Evolutionary conservation across 2,888 invertebrate species (phyloP), one percentile per base, ranked within the genome.

Genomic region (Drosophila kuntzei): DNA sequence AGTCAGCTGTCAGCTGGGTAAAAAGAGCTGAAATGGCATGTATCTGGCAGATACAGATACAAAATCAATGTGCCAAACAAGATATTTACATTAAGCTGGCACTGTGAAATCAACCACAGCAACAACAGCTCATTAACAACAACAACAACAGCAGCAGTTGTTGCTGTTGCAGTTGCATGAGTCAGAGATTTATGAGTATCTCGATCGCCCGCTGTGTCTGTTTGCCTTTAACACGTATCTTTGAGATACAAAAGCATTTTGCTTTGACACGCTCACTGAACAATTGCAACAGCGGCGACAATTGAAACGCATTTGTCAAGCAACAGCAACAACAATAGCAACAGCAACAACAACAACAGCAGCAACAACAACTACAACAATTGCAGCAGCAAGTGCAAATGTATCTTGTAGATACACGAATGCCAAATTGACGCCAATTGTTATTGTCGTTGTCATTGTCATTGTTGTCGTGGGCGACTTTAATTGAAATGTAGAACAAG

Each of bases 221-320:
- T 49, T 9, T n/a, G 12, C 3, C 18, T 47, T 47, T 29, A 1
- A 1, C 36, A 16, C 44, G 47, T 60, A 64, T 60, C 62, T 62
- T 18, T n/a, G 29, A 54, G 51, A 58, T 55, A 62, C 76, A 66
- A 68, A 71, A 68, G 66, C 61, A 41, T 53, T 47, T 65, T 67
- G 59, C 70, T 74, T 66, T 79, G 79, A 79, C 76, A 71, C 79
- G 65, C 58, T 76, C 79, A 71, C 16, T 64, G 72, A 72, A 58
- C 72, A 79, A 79, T 80, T 70, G 70, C 63, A 63, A 68, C 74
- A 71, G 66, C 76, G 55, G 65, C 67, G 78, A 78, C 89, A 89
- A 86, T 86, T 86, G 86, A 89, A 87, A 75, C 71, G 87, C 86
- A 89, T 89, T 86, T 86, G 87, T 80, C 87, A 79, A 58, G 57